Conservation (phyloP, 2,113 vertebrate species). For the Lota lota region DNA sequence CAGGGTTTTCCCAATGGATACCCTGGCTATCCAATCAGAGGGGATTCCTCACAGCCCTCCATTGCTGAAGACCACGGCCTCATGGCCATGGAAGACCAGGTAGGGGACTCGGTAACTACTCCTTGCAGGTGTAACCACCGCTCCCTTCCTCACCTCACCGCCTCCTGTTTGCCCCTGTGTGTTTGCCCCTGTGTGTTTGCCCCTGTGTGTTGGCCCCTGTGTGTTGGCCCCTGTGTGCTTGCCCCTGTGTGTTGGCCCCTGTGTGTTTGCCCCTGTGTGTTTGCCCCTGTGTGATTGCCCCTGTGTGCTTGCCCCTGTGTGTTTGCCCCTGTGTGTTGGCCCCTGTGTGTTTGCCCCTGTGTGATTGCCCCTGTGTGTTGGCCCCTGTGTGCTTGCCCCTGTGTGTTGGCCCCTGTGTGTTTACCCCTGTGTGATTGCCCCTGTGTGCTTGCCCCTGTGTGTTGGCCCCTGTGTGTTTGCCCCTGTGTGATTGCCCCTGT, state of each 20-base stretch:
- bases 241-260: background rate
- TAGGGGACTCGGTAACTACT: conserved; percentile 41
- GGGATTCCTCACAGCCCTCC: conserved; percentile 83
- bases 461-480: background rate
- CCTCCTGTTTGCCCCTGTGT: background rate
- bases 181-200: too few species aligned
- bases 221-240: too few species aligned
- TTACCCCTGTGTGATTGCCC: too few species aligned
- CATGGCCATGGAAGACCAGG: conserved; percentile 92
- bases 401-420: background rate
- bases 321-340: conserved; percentile 5
- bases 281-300: too few species aligned
- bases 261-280: conserved; percentile 1
- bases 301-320: background rate
- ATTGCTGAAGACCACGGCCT: conserved; percentile 88
- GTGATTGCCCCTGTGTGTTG: conserved; percentile 3
- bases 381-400: too few species aligned
- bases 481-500: too few species aligned
- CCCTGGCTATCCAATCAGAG: conserved; percentile 83
- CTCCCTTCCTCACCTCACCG: background rate
- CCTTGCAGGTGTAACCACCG: too few species aligned
- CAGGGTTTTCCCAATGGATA: conserved; percentile 93
- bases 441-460: too few species aligned
- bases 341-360: background rate
- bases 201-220: background rate